Evolutionary conservation across 2,888 invertebrate genomes (phyloP).

Genomic region (Petrophora chlorosata): DNA sequence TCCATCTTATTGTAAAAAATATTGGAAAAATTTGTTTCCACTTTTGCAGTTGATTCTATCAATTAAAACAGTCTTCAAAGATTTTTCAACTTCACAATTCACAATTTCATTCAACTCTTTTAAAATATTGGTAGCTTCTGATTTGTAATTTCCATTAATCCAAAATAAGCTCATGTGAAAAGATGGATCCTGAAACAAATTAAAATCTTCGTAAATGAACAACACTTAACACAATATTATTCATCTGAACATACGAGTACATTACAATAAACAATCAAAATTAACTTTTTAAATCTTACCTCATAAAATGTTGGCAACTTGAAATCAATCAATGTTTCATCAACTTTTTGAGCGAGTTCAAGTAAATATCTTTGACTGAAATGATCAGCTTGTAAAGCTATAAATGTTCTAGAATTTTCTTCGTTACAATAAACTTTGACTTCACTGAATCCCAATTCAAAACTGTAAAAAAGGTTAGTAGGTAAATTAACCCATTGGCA

Average conservation of each 20-base stretch:
- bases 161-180: slow-evolving; percentile 94
- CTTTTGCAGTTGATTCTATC: slow-evolving; percentile 87
- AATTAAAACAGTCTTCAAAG: slow-evolving; percentile 76
- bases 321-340: slow-evolving; percentile 88
- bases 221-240: not conserved
- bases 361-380: slow-evolving; percentile 82
- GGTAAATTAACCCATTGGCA: slow-evolving; percentile 5
- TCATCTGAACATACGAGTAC: not conserved
- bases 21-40: slow-evolving; percentile 89
- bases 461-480: slow-evolving; percentile 66
- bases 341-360: slow-evolving; percentile 84
- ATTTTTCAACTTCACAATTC: slow-evolving; percentile 55
- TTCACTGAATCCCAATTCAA: slow-evolving; percentile 83
- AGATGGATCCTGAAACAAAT: slow-evolving; percentile 87
- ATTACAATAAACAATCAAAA: not conserved
- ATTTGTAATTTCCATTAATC: slow-evolving; percentile 87
- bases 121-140: slow-evolving; percentile 72
- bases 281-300: slow-evolving; percentile 82
- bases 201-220: not conserved
- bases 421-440: slow-evolving; percentile 92
- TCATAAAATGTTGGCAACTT: slow-evolving; percentile 90
- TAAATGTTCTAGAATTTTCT: slow-evolving; percentile 92
- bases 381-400: slow-evolving; percentile 87
- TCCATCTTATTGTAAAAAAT: slow-evolving; percentile 67
- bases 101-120: slow-evolving; percentile 74